A percentile compares a stretch with the other conserved stretches of the same genome.
These are phyloP conservation scores for Centropus unirufus DNA, from an alignment of 2,113 vertebrate genomes.

Conservation along the genomic window DNA sequence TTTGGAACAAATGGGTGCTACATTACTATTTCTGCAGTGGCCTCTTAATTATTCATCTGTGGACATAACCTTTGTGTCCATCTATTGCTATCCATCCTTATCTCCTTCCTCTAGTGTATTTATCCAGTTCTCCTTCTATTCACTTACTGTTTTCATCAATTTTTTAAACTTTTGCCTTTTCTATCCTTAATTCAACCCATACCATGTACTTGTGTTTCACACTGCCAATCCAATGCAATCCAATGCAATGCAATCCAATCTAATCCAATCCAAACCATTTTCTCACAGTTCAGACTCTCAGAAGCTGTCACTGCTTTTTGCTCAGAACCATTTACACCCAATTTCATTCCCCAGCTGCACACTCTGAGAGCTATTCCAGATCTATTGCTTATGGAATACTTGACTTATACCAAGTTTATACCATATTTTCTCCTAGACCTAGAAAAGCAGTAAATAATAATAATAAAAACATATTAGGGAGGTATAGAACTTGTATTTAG, in stretches of 20 bases:
- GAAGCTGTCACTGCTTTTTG: background rate
- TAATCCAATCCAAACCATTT: background rate
- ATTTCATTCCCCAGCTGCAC: background rate
- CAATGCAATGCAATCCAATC: background rate
- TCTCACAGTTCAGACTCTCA: background rate
- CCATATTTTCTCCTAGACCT: background rate
- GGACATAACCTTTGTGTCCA: background rate
- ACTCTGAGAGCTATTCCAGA: background rate
- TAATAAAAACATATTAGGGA: background rate
- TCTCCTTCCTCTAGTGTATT: background rate
- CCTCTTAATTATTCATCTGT: background rate
- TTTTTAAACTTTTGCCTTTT: background rate
- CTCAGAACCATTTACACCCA: background rate
- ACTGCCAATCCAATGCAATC: background rate
- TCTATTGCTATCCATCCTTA: background rate
- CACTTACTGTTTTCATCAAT: background rate
- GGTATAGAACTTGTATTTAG: background rate
- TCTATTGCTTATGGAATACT: background rate
- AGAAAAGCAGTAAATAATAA: background rate
- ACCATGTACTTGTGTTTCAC: background rate
- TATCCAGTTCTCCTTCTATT: background rate
- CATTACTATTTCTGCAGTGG: background rate
- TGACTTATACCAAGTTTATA: background rate
- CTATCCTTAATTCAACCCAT: background rate
- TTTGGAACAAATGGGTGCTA: background rate